phyloP scores from a whole-genome alignment of 2,888 invertebrate genomes.

The Archips xylosteana region DNA sequence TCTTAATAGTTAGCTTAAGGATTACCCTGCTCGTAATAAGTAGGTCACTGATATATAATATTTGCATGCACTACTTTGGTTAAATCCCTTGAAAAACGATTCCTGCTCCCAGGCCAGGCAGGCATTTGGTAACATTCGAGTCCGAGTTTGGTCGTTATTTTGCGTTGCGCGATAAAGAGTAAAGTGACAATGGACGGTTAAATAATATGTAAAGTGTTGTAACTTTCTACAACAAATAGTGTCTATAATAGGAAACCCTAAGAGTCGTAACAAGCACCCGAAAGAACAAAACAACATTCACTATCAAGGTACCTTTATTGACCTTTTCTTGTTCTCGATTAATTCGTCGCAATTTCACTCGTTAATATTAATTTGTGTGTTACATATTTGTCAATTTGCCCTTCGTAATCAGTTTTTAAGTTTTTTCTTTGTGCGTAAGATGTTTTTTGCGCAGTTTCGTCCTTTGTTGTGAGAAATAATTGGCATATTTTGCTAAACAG shows the following conservation, averaged over 20 bases:
- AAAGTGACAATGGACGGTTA: conserved; percentile 62
- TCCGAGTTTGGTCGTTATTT: conserved; percentile 52
- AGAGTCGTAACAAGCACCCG: conserved; percentile 1
- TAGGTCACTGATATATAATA: background rate
- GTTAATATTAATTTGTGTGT: conserved; percentile 35
- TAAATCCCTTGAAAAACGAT: conserved; percentile 16
- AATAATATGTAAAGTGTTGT: conserved; percentile 52
- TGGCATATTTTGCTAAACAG: conserved; percentile 75
- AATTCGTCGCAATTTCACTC: conserved; percentile 56
- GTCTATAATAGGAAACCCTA: background rate
- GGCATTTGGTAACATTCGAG: conserved; percentile 38
- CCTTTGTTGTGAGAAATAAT: conserved; percentile 46
- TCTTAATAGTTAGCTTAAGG: background rate
- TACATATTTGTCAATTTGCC: conserved; percentile 12
- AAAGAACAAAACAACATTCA: conserved; percentile 44
- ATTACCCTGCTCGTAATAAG: background rate
- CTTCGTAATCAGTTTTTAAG: conserved; percentile 36
- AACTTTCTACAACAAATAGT: conserved; percentile 56
- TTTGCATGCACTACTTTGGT: background rate
- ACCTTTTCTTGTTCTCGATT: conserved; percentile 72
- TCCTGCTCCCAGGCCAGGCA: conserved; percentile 11
- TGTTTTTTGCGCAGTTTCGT: conserved; percentile 49
- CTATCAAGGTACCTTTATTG: conserved; percentile 60
- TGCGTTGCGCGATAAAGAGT: conserved; percentile 54
- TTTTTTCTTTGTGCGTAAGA: conserved; percentile 47